A percentile compares a stretch with the other conserved stretches of the same genome.
These are phyloP conservation scores for Helostoma temminkii DNA, from an alignment of 2,797 vertebrate species.

Conservation along the genomic window DNA sequence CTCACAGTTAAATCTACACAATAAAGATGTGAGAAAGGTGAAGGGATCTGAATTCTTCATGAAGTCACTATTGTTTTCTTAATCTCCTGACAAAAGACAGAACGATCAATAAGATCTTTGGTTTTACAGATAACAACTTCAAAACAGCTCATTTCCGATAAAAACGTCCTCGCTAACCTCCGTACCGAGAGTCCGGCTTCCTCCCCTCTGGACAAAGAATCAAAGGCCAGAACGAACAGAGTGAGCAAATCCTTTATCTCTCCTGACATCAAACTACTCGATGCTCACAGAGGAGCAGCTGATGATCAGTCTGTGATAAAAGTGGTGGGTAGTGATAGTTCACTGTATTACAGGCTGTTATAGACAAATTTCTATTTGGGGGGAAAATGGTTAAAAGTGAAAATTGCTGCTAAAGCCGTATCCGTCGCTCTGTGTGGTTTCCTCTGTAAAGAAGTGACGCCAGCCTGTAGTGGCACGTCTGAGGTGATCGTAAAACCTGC, in stretches of 20 bases:
- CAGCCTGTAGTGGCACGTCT: neutral
- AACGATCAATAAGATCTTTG: neutral
- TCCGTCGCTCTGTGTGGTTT: neutral
- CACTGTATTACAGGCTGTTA: too few relatives aligned
- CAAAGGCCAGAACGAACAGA: neutral
- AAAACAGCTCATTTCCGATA: neutral
- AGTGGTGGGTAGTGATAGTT: neutral
- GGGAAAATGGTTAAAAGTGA: neutral
- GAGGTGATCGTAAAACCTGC: neutral
- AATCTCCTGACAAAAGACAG: neutral
- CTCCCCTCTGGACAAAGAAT: neutral
- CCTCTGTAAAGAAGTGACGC: neutral
- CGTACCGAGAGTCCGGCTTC: neutral
- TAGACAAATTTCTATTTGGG: neutral
- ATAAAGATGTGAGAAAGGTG: too few relatives aligned
- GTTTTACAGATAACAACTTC: neutral
- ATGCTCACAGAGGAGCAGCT: neutral
- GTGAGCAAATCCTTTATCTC: too few relatives aligned
- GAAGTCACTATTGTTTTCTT: neutral
- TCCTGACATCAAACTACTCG: neutral
- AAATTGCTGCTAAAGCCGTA: neutral
- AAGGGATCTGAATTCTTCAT: neutral
- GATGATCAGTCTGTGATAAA: neutral
- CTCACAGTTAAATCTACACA: too few relatives aligned
- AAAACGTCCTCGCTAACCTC: neutral